phyloP scores from a whole-genome alignment of 2,888 invertebrate genomes.

The Drosophila trichaetosa region DNA sequence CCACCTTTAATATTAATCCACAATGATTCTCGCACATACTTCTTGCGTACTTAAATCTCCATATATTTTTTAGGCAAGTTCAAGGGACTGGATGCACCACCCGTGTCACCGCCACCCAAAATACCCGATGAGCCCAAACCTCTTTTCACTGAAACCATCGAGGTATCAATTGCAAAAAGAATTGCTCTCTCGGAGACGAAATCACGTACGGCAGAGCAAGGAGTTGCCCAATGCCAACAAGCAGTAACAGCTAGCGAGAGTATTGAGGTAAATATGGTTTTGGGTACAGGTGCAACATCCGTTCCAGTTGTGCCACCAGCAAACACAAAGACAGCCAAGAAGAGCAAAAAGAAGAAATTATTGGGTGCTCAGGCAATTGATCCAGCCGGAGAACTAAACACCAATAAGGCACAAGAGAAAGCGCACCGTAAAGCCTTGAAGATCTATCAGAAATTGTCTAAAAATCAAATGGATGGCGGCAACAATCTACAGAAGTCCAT shows the following conservation, averaged over 20 bases:
- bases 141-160: background rate
- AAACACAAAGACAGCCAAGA: slow-evolving; percentile 58
- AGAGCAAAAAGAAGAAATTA: slow-evolving; percentile 65
- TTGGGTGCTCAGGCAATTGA: slow-evolving; percentile 2
- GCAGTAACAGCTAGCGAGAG: background rate
- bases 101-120: slow-evolving; percentile 14
- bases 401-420: slow-evolving; percentile 67
- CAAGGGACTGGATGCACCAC: slow-evolving; percentile 73
- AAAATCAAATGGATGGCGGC: slow-evolving; percentile 27
- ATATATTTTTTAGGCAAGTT: slow-evolving; percentile 49
- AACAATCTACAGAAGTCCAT: slow-evolving; percentile 45
- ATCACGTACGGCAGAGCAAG: background rate
- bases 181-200: background rate
- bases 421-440: slow-evolving; percentile 77
- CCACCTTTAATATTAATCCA: background rate
- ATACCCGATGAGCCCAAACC: slow-evolving; percentile 6
- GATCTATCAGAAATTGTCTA: slow-evolving; percentile 75
- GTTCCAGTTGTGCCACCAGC: background rate
- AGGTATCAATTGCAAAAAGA: slow-evolving; percentile 1
- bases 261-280: background rate
- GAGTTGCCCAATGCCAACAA: background rate
- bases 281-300: background rate
- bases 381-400: background rate
- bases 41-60: background rate
- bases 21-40: background rate